phyloP scores from a whole-genome alignment of 2,797 vertebrate species.

The Antrozous pallidus region DNA sequence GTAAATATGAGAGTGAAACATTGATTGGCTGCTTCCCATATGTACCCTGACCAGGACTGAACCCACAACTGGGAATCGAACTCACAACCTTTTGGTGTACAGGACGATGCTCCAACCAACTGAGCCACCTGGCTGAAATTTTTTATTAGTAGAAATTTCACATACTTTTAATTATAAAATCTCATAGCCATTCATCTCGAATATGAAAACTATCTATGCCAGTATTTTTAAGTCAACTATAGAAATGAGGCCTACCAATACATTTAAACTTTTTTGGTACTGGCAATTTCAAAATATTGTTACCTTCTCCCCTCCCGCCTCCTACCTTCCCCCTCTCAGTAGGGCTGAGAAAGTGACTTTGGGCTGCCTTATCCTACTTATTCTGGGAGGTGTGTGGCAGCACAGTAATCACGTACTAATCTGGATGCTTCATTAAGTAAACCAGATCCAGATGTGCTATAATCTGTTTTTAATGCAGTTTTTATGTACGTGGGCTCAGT shows the following conservation, averaged over 20 bases:
- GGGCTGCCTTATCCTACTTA: neutral
- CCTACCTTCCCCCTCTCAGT: fast-evolving
- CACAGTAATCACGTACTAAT: neutral
- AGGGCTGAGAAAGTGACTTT: neutral
- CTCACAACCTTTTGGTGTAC: neutral
- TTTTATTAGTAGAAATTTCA: neutral
- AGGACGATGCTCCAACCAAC: neutral
- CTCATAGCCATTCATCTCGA: conserved; percentile 19
- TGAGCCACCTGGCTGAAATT: neutral
- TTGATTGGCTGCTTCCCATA: neutral
- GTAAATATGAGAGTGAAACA: neutral
- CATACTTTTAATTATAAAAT: neutral
- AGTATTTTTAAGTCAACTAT: conserved; percentile 23
- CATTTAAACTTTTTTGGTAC: neutral
- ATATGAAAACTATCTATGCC: neutral
- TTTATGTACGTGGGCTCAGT: neutral
- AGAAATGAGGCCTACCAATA: neutral
- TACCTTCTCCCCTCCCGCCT: no score
- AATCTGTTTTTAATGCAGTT: neutral
- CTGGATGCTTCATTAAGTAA: conserved; percentile 13
- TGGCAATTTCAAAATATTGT: neutral
- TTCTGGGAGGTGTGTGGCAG: neutral
- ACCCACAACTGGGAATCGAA: neutral
- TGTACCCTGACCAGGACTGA: neutral
- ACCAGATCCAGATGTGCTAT: neutral